Evolutionary conservation across 1,140 invertebrate genomes (phyloP).

Genomic region (Ips typographus): DNA sequence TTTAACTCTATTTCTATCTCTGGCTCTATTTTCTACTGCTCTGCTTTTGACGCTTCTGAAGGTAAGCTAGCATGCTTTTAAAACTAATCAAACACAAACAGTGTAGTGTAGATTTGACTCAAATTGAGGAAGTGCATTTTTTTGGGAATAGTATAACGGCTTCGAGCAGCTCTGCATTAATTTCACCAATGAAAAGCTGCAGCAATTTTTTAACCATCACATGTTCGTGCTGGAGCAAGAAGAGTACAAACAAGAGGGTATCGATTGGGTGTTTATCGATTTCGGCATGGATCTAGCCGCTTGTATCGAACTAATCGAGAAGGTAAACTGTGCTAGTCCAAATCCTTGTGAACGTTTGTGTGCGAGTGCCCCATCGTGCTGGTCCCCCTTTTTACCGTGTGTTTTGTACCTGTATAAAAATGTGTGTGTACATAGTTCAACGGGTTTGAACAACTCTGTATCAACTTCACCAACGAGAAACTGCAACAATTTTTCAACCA

Average conservation of each 20-base stretch:
- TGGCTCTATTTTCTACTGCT: not conserved
- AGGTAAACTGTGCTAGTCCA: constrained; percentile 64
- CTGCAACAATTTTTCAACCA: constrained; percentile 98
- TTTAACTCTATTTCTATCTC: constrained; percentile 11
- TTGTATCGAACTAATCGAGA: constrained; percentile 95
- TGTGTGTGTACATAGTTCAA: constrained; percentile 72
- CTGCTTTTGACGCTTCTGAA: not conserved
- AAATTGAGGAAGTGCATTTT: not conserved
- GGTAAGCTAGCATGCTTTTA: constrained; percentile 8
- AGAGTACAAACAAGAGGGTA: constrained; percentile 92
- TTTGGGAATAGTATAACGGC: constrained; percentile 77
- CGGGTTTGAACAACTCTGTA: constrained; percentile 98
- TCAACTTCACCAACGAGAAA: constrained; percentile 98
- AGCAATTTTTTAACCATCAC: constrained; percentile 98
- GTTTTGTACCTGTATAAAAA: not conserved
- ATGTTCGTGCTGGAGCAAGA: constrained; percentile 97
- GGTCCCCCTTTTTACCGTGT: not conserved
- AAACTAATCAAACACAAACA: not conserved
- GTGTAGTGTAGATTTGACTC: not conserved
- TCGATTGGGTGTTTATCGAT: constrained; percentile 94
- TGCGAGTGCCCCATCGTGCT: constrained; percentile 7
- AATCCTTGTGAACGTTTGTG: not conserved
- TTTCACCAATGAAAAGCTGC: constrained; percentile 95
- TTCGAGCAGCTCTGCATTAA: constrained; percentile 99
- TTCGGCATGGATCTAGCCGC: constrained; percentile 95